Evolutionary conservation across 2,797 vertebrate genomes (phyloP).

Genomic region (Pipistrellus pipistrellus): DNA sequence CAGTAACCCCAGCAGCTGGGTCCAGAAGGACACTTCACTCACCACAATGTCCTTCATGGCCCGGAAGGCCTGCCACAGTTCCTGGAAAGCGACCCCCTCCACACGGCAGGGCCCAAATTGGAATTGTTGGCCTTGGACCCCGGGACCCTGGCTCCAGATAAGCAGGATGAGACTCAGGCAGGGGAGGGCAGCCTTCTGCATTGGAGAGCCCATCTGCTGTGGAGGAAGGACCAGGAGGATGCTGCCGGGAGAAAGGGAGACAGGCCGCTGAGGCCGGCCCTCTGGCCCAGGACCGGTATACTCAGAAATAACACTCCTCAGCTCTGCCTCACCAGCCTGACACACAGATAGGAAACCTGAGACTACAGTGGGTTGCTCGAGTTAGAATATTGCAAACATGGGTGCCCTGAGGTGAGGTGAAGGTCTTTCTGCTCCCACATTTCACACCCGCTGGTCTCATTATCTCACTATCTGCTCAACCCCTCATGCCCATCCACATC

Average conservation of each 20-base stretch:
- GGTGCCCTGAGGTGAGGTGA: fast-evolving
- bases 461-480: not conserved
- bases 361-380: not conserved
- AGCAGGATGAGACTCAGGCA: slow-evolving; percentile 65
- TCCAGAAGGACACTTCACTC: slow-evolving; percentile 21
- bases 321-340: not conserved
- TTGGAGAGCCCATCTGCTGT: not conserved
- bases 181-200: not conserved
- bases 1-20: fast-evolving
- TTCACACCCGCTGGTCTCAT: not conserved
- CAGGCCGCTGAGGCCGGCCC: not conserved
- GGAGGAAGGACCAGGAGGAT: not conserved
- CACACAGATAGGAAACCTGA: not conserved
- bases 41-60: slow-evolving; percentile 75
- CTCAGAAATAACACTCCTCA: not conserved
- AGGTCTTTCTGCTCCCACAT: not conserved
- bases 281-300: not conserved
- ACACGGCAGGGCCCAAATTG: slow-evolving; percentile 77
- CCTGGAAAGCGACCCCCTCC: slow-evolving; percentile 55
- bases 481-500: not conserved
- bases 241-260: not conserved
- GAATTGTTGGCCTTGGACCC: slow-evolving; percentile 41
- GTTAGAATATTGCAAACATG: not conserved
- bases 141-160: slow-evolving; percentile 55
- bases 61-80: slow-evolving; percentile 75